Percentiles rank a stretch among this genome's conserved stretches.
Conservation (phyloP, 2,113 vertebrate species). For the Xerus inauris region DNA sequence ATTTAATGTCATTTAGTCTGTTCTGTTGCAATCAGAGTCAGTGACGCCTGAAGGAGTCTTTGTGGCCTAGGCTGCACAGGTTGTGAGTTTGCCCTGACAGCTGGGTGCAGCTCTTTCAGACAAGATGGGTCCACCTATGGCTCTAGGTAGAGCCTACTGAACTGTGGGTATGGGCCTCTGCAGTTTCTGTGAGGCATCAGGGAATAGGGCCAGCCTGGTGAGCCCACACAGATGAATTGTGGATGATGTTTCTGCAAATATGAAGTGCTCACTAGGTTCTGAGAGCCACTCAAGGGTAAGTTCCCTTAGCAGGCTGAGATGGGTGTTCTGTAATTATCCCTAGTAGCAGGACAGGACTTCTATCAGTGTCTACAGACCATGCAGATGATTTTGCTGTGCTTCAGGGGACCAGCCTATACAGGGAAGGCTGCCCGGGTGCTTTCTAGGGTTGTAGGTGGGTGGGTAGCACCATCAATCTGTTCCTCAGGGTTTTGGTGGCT, state of each 20-base stretch:
- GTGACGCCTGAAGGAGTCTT: neutral
- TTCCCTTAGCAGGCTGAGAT: too few species aligned
- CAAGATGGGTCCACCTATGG: fast-evolving
- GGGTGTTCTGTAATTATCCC: too few species aligned
- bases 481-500: neutral
- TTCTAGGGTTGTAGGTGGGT: too few species aligned
- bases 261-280: neutral
- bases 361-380: neutral
- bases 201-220: too few species aligned
- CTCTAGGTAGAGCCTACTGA: too few species aligned
- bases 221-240: neutral
- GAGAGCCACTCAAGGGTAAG: neutral
- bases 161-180: neutral
- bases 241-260: neutral
- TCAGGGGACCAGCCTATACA: neutral
- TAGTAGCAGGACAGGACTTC: neutral
- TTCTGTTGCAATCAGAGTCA: neutral
- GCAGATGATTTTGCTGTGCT: neutral
- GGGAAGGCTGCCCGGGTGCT: neutral
- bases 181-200: neutral
- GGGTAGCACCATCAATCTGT: neutral
- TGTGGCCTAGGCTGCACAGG: neutral
- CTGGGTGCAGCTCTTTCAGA: neutral
- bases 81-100: neutral
- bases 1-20: neutral